phyloP scores from a whole-genome alignment of 2,113 vertebrate species.

The Erythrolamprus reginae region DNA sequence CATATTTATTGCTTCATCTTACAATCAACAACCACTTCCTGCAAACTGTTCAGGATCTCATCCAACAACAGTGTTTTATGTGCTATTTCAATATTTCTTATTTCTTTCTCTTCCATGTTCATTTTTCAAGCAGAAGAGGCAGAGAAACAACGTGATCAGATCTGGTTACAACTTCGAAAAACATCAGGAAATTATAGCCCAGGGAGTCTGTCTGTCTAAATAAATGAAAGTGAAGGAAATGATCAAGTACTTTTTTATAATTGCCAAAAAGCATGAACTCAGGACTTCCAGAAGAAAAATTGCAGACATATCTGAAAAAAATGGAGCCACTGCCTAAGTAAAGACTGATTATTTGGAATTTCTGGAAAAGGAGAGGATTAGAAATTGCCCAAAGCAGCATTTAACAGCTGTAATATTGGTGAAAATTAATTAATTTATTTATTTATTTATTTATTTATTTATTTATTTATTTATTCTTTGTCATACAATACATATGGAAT shows the following conservation, averaged over 20 bases:
- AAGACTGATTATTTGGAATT: background rate
- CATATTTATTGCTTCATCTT: background rate
- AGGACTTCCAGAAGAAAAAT: background rate
- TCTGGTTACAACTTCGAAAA: background rate
- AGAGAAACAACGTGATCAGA: background rate
- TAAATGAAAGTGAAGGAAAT: background rate
- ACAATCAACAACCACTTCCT: background rate
- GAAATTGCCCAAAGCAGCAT: background rate
- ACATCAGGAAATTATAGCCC: background rate
- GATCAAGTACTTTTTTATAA: background rate
- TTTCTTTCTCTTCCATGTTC: background rate
- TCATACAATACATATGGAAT: too few species aligned
- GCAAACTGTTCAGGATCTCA: background rate
- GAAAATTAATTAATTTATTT: too few species aligned
- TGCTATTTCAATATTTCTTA: background rate
- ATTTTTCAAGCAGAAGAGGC: background rate
- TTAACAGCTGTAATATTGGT: too few species aligned
- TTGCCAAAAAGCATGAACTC: background rate
- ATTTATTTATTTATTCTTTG: too few species aligned
- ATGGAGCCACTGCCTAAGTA: background rate
- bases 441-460: too few species aligned
- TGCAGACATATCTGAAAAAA: background rate
- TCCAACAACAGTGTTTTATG: background rate
- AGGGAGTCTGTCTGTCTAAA: background rate
- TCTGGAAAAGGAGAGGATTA: background rate